Percentiles rank a stretch among this genome's conserved stretches.
Conservation (phyloP, 1,140 invertebrate genomes). For the Drosophila arizonae region DNA sequence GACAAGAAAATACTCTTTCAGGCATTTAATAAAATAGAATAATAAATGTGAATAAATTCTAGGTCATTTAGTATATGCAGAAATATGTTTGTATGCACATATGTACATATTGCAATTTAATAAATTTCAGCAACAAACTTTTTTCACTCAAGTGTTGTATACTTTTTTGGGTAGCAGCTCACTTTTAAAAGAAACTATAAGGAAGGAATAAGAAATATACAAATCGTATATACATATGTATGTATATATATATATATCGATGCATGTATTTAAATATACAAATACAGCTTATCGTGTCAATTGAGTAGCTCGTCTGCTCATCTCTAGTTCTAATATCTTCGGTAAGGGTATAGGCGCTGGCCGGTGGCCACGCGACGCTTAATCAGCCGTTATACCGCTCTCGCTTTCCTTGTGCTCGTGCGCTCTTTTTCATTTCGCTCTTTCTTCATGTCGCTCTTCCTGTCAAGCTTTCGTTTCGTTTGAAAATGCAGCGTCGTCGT, state of each 20-base stretch:
- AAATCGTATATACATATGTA: too few species aligned
- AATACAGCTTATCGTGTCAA: too few species aligned
- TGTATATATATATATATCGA: too few species aligned
- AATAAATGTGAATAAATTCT: background rate
- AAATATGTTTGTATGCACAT: background rate
- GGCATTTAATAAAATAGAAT: background rate
- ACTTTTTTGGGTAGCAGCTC: too few species aligned
- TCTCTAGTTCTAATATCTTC: background rate
- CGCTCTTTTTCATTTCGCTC: background rate
- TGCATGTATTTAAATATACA: background rate
- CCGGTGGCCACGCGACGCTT: constrained; percentile 34
- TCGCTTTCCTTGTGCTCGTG: constrained; percentile 3
- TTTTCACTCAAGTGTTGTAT: background rate
- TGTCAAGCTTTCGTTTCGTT: background rate
- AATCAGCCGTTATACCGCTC: background rate
- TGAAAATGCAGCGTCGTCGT: constrained; percentile 5
- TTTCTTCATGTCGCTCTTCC: constrained; percentile 5
- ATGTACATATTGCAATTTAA: background rate
- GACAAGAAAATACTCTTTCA: constrained; percentile 1
- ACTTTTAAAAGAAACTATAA: too few species aligned
- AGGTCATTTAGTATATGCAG: background rate
- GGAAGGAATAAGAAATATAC: too few species aligned
- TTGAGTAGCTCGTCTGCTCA: background rate
- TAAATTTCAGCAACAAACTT: background rate
- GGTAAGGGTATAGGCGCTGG: constrained; percentile 15